Percentiles rank a stretch among this genome's conserved stretches.
phyloP scores from a whole-genome alignment of 2,797 vertebrate species.

The Sebastes hubbsi region DNA sequence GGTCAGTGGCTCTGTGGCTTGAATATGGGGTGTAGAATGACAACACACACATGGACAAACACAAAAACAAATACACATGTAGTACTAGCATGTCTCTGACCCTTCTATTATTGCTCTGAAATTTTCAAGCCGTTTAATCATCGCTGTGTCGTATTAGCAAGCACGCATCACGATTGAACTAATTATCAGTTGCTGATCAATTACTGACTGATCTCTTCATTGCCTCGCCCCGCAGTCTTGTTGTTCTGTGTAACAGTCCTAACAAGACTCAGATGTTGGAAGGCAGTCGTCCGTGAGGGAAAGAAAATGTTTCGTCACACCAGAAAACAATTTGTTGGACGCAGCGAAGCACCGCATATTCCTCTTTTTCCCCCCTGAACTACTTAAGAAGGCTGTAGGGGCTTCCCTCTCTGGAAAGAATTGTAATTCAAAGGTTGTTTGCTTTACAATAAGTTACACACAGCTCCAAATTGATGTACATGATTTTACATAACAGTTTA shows the following conservation, averaged over 20 bases:
- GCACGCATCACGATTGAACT: constrained; percentile 16
- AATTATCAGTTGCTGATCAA: constrained; percentile 60
- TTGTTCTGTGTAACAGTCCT: constrained; percentile 63
- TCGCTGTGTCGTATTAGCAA: neutral
- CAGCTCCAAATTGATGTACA: neutral
- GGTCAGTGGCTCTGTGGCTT: constrained; percentile 60
- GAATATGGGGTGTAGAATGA: constrained; percentile 56
- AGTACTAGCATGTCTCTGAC: neutral
- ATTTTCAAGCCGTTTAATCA: constrained; percentile 4
- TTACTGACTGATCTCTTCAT: constrained; percentile 54
- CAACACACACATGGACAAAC: constrained; percentile 35
- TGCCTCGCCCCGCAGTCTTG: constrained; percentile 44
- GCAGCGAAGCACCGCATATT: constrained; percentile 56
- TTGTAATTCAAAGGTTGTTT: constrained; percentile 32
- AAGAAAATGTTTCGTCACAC: constrained; percentile 72
- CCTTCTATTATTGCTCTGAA: neutral
- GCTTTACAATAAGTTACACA: constrained; percentile 1
- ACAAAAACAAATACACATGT: neutral
- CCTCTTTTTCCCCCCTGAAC: constrained; percentile 23
- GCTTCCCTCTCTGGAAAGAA: constrained; percentile 39
- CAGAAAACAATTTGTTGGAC: constrained; percentile 79
- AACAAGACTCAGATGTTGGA: constrained; percentile 79
- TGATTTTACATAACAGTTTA: neutral
- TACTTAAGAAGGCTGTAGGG: constrained; percentile 41
- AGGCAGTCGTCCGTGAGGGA: constrained; percentile 51